phyloP scores from a whole-genome alignment of 2,888 invertebrate species.

The Heliconius aoede region DNA sequence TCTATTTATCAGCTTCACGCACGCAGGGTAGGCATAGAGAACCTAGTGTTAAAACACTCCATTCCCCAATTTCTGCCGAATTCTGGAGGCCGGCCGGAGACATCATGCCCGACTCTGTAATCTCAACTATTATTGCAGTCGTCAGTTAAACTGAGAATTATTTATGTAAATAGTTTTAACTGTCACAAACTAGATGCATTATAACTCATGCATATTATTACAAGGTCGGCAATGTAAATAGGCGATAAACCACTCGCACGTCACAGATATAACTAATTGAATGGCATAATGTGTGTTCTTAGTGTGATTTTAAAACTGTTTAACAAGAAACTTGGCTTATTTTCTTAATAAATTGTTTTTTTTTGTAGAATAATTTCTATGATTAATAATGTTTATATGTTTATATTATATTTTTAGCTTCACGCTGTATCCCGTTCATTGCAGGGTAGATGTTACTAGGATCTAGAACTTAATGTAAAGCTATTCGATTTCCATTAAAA shows the following conservation, averaged over 20 bases:
- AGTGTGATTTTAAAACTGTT: neutral
- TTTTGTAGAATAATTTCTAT: neutral
- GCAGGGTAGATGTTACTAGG: no score
- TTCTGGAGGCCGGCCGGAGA: no score
- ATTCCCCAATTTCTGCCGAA: no score
- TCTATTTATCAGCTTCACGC: no score
- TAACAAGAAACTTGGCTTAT: no score
- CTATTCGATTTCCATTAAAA: no score
- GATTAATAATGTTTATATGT: no score
- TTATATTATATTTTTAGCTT: no score
- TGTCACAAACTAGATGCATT: neutral
- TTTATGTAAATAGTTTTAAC: neutral
- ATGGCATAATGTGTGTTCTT: neutral
- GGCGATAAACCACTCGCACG: neutral
- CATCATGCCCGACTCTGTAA: neutral
- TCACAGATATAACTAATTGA: neutral
- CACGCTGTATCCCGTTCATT: no score
- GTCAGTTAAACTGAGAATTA: neutral
- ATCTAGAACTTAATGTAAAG: no score
- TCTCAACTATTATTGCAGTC: neutral
- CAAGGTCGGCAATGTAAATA: conserved; percentile 7
- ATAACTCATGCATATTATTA: conserved; percentile 11
- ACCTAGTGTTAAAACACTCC: no score
- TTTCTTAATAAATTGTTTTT: neutral
- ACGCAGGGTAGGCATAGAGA: no score